Evolutionary conservation across 2,113 vertebrate genomes (phyloP).

Genomic region (Collichthys lucidus): DNA sequence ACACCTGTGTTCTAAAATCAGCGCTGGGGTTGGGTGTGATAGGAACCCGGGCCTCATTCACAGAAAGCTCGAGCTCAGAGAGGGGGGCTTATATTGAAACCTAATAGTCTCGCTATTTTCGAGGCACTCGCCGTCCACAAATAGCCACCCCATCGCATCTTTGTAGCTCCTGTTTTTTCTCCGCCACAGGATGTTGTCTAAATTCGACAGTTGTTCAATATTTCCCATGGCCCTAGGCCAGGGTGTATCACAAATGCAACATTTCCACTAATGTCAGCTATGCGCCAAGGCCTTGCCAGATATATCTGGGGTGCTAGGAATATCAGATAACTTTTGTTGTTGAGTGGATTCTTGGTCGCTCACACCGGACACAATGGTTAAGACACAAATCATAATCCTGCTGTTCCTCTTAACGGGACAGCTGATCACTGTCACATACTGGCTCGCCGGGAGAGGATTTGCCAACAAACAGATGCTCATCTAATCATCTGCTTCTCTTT

Average conservation of each 20-base stretch:
- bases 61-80: conserved; percentile 84
- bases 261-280: conserved; percentile 79
- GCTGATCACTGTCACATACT: conserved; percentile 62
- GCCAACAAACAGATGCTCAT: conserved; percentile 37
- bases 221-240: conserved; percentile 78
- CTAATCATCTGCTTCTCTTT: conserved; percentile 62
- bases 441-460: conserved; percentile 1
- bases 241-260: conserved; percentile 79
- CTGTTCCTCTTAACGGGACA: conserved; percentile 66
- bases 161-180: conserved; percentile 70
- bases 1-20: conserved; percentile 89
- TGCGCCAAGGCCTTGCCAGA: conserved; percentile 59
- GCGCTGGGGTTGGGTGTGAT: conserved; percentile 79
- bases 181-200: conserved; percentile 76
- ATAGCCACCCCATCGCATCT: conserved; percentile 78
- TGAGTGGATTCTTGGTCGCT: conserved; percentile 65
- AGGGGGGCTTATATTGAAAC: conserved; percentile 84
- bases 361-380: conserved; percentile 69
- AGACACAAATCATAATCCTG: conserved; percentile 64
- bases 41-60: conserved; percentile 85
- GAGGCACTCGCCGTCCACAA: conserved; percentile 81
- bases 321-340: conserved; percentile 70
- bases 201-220: conserved; percentile 80
- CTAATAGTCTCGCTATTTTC: conserved; percentile 83
- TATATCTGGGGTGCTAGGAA: conserved; percentile 65